Conservation (phyloP, 2,888 invertebrate genomes). For the Sericinus montela region DNA sequence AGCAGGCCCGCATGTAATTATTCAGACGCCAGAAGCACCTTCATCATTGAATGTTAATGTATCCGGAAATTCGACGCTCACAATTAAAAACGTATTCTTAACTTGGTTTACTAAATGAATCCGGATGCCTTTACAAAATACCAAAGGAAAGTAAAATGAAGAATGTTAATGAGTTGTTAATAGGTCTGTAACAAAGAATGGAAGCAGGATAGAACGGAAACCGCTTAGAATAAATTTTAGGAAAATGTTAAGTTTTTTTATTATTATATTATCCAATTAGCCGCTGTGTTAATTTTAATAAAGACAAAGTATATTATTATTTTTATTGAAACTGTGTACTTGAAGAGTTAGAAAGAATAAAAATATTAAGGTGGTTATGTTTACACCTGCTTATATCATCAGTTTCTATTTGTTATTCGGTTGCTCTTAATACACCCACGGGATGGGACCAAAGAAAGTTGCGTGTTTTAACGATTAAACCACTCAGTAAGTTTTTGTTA, state of each 20-base stretch:
- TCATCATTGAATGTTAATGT: not conserved
- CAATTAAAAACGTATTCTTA: slow-evolving; percentile 1
- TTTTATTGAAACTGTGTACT: too few relatives aligned
- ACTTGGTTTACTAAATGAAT: slow-evolving; percentile 1
- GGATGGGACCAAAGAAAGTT: too few relatives aligned
- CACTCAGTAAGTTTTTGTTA: too few relatives aligned
- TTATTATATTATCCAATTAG: not conserved
- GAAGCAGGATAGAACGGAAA: slow-evolving; percentile 2
- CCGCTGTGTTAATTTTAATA: not conserved
- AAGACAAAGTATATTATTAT: too few relatives aligned
- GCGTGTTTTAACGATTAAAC: too few relatives aligned
- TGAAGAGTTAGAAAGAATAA: too few relatives aligned
- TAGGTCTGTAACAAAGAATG: slow-evolving; percentile 11
- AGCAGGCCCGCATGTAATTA: too few relatives aligned
- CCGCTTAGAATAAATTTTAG: slow-evolving; percentile 15
- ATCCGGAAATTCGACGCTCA: slow-evolving; percentile 4
- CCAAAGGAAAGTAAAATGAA: slow-evolving; percentile 12
- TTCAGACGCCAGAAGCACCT: not conserved
- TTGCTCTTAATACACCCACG: too few relatives aligned
- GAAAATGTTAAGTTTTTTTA: slow-evolving; percentile 1
- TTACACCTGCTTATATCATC: too few relatives aligned
- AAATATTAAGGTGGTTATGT: too few relatives aligned
- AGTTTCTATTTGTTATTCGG: too few relatives aligned
- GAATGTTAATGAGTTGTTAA: slow-evolving; percentile 17
- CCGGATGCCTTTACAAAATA: slow-evolving; percentile 7